Percentiles rank a stretch among this genome's conserved stretches.
phyloP scores from a whole-genome alignment of 1,140 invertebrate species.

The Hetaerina americana region DNA sequence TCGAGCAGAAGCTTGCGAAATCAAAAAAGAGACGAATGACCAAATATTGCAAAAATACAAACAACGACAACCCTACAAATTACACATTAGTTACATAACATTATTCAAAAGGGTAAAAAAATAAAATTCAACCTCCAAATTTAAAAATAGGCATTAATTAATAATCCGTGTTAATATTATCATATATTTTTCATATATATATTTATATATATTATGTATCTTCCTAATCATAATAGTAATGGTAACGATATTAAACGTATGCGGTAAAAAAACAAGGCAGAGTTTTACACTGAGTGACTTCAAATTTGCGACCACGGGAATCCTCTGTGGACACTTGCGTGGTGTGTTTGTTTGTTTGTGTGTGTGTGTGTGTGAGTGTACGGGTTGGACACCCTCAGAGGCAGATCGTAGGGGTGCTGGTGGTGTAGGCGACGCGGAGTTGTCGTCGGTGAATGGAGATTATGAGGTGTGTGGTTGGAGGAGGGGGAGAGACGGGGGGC shows the following conservation, averaged over 20 bases:
- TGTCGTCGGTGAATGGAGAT: too few species aligned
- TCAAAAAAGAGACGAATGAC: not conserved
- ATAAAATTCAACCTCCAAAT: not conserved
- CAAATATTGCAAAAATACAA: not conserved
- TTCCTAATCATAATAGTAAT: too few species aligned
- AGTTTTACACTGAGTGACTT: not conserved
- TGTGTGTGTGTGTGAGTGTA: too few species aligned
- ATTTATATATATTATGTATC: too few species aligned
- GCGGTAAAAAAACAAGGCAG: not conserved
- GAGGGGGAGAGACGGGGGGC: too few species aligned
- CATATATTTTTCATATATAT: not conserved
- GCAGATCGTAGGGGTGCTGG: too few species aligned
- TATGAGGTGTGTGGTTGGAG: too few species aligned
- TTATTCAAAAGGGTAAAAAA: slow-evolving; percentile 1
- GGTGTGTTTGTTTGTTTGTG: too few species aligned
- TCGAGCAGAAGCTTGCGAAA: not conserved
- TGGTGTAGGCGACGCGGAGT: too few species aligned
- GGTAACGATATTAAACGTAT: not conserved
- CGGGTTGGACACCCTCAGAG: too few species aligned
- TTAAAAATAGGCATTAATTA: not conserved
- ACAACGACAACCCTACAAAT: not conserved
- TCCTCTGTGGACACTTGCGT: too few species aligned
- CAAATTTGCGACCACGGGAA: not conserved
- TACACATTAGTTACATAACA: not conserved
- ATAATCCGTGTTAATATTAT: not conserved